phyloP scores from a whole-genome alignment of 2,113 vertebrate genomes.

The Hassar affinis region DNA sequence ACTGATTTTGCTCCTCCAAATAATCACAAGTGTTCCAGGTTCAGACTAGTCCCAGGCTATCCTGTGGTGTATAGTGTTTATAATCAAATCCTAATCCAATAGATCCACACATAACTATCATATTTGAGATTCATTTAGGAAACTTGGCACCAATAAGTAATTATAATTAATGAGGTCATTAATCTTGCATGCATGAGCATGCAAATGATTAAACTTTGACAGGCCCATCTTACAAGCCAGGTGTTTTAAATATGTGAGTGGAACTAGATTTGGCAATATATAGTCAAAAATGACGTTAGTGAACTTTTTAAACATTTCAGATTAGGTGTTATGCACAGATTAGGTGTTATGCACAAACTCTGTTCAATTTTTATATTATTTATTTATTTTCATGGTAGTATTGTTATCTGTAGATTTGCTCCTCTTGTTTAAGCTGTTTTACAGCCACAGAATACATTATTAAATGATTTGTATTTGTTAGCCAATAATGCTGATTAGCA shows the following conservation, averaged over 20 bases:
- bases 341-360: background rate
- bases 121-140: background rate
- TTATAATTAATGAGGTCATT: background rate
- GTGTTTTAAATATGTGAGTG: background rate
- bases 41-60: background rate
- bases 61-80: background rate
- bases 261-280: background rate
- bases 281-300: background rate
- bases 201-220: background rate
- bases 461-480: background rate
- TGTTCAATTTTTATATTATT: too few relatives aligned
- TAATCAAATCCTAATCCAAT: background rate
- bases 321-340: background rate
- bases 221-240: background rate
- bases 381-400: background rate
- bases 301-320: background rate
- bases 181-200: background rate
- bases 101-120: background rate
- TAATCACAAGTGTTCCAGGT: background rate
- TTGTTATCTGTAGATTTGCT: background rate
- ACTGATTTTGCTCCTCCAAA: background rate
- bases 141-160: background rate
- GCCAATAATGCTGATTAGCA: background rate
- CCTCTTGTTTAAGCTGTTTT: background rate
- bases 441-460: constrained; percentile 4